Conservation (phyloP, 2,113 vertebrate species). For the Tragulus kanchil region DNA sequence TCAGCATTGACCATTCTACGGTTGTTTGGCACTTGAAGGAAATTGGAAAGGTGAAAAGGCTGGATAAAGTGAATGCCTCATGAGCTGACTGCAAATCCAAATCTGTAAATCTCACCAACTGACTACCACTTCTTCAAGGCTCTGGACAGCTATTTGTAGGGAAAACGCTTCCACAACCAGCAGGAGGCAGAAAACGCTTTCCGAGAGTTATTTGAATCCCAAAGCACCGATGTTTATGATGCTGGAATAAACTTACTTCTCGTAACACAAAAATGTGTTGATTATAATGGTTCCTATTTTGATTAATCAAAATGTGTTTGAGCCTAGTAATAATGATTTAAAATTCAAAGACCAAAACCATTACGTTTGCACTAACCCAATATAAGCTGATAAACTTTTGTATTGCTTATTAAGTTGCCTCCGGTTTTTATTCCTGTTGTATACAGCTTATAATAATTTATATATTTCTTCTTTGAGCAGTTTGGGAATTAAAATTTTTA, state of each 20-base stretch:
- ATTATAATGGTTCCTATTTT: background rate
- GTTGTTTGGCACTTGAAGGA: no score
- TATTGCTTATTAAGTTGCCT: background rate
- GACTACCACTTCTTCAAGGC: background rate
- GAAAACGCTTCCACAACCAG: background rate
- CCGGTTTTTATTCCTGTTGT: constrained; percentile 7
- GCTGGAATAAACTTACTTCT: background rate
- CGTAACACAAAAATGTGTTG: background rate
- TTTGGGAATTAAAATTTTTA: no score
- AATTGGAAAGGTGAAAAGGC: no score
- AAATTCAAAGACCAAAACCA: background rate
- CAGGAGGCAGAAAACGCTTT: background rate
- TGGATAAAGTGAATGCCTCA: no score
- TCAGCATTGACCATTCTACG: no score
- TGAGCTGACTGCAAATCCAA: no score
- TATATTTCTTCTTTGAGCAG: background rate
- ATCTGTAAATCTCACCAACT: background rate
- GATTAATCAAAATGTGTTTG: background rate
- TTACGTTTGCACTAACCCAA: background rate
- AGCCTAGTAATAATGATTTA: background rate
- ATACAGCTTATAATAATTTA: background rate
- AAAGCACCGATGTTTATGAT: background rate
- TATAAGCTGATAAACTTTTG: background rate
- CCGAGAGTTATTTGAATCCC: background rate
- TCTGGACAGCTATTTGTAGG: background rate